phyloP scores from a whole-genome alignment of 2,797 vertebrate species.

The Karalla daura region DNA sequence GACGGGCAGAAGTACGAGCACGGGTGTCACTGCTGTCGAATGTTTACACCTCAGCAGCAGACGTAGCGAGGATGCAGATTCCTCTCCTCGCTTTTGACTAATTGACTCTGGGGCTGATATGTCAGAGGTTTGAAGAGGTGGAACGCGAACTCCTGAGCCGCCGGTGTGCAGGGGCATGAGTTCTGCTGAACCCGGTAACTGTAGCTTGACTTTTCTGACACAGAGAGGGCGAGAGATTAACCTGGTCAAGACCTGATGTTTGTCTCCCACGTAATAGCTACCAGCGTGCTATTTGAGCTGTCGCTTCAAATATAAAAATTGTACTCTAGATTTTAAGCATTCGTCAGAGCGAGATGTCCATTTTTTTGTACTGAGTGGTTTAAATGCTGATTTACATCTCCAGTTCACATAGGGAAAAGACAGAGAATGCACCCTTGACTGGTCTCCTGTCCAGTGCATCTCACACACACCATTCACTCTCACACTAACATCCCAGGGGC shows the following conservation, averaged over 20 bases:
- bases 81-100: constrained; percentile 61
- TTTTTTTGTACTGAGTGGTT: no score
- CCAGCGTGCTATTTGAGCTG: background rate
- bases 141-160: constrained; percentile 37
- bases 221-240: background rate
- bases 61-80: constrained; percentile 55
- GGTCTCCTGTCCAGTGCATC: no score
- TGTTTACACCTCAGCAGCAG: constrained; percentile 65
- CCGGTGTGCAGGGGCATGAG: constrained; percentile 19
- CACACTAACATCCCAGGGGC: no score
- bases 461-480: no score
- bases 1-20: constrained; percentile 64
- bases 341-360: no score
- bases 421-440: no score
- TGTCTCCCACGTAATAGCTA: background rate
- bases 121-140: constrained; percentile 55
- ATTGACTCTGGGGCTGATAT: constrained; percentile 77
- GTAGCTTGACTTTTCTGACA: constrained; percentile 31
- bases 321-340: no score
- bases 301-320: background rate
- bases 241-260: constrained; percentile 5
- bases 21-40: constrained; percentile 64
- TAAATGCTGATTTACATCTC: no score
- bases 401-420: no score
- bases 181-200: constrained; percentile 44